These are phyloP conservation scores for Ophion ventricosus DNA, from an alignment of 2,888 invertebrate species.

Conservation along the genomic window DNA sequence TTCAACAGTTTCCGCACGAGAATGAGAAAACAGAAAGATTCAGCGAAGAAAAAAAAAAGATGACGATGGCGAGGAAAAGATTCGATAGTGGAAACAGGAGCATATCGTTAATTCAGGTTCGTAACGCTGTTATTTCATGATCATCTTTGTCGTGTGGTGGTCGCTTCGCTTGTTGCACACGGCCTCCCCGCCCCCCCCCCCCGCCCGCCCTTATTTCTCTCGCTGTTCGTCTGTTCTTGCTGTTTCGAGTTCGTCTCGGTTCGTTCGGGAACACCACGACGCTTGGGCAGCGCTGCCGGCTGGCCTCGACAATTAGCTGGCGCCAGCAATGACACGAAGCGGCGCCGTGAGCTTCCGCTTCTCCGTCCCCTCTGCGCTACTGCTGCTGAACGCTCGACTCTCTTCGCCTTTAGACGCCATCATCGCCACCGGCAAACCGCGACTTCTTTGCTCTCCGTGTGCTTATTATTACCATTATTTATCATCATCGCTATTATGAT, in stretches of 20 bases:
- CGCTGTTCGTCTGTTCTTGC: constrained; percentile 13
- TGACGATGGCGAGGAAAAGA: constrained; percentile 2
- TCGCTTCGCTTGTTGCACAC: constrained; percentile 64
- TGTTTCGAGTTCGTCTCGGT: constrained; percentile 69
- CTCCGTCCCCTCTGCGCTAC: constrained; percentile 46
- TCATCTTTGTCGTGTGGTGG: constrained; percentile 46
- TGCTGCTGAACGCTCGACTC: constrained; percentile 14
- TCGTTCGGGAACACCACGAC: constrained; percentile 71
- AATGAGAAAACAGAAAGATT: constrained; percentile 30
- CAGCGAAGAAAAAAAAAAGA: not conserved
- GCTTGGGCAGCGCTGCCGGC: constrained; percentile 77
- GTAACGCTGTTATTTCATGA: constrained; percentile 48
- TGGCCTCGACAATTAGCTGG: constrained; percentile 82
- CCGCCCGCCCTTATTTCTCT: not conserved
- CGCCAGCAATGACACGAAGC: constrained; percentile 82
- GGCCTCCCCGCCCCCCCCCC: constrained; percentile 33
- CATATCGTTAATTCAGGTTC: constrained; percentile 41
- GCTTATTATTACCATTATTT: not conserved
- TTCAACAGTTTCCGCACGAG: not conserved
- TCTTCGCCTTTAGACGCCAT: constrained; percentile 35
- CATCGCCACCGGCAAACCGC: constrained; percentile 3
- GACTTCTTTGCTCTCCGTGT: constrained; percentile 14
- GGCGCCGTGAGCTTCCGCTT: constrained; percentile 76
- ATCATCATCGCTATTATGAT: constrained; percentile 12
- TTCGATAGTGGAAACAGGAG: constrained; percentile 7